Conservation (phyloP, 1,140 invertebrate species). For the Asbolus verrucosus region DNA sequence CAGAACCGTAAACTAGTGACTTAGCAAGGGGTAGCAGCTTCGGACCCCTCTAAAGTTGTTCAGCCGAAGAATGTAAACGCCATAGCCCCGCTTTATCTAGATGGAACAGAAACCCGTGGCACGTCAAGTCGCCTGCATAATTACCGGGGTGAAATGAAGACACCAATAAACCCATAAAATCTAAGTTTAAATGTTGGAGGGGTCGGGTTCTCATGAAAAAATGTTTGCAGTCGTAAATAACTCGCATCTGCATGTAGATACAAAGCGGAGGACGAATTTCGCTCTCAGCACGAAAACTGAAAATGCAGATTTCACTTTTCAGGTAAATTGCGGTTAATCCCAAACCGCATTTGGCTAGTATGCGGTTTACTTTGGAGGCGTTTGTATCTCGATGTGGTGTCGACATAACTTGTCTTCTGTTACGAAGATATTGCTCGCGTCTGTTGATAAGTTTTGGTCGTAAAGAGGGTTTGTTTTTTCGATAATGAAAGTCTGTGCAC, state of each 20-base stretch:
- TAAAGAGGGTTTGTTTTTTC: no score
- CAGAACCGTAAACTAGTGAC: constrained; percentile 53
- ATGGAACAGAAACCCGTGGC: no score
- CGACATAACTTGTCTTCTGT: no score
- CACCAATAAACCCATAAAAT: constrained; percentile 59
- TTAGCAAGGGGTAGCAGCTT: constrained; percentile 50
- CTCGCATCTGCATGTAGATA: constrained; percentile 47
- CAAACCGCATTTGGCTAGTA: constrained; percentile 50
- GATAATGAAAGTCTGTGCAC: no score
- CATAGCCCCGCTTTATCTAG: constrained; percentile 34
- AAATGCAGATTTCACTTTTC: constrained; percentile 61
- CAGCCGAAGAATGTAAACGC: constrained; percentile 43
- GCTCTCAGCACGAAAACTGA: no score
- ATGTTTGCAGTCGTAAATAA: constrained; percentile 55
- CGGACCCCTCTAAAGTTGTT: constrained; percentile 51
- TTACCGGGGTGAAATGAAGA: constrained; percentile 54
- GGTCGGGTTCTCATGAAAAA: constrained; percentile 36
- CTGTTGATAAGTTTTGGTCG: no score
- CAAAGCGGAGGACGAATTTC: no score
- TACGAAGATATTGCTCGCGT: no score
- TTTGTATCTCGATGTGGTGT: no score
- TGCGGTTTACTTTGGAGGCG: constrained; percentile 38
- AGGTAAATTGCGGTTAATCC: constrained; percentile 59
- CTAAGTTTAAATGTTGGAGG: constrained; percentile 46
- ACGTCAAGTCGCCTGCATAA: constrained; percentile 45